A percentile compares a stretch with the other conserved stretches of the same genome.
phyloP scores from a whole-genome alignment of 2,113 vertebrate genomes.

The Anoura caudifer region DNA sequence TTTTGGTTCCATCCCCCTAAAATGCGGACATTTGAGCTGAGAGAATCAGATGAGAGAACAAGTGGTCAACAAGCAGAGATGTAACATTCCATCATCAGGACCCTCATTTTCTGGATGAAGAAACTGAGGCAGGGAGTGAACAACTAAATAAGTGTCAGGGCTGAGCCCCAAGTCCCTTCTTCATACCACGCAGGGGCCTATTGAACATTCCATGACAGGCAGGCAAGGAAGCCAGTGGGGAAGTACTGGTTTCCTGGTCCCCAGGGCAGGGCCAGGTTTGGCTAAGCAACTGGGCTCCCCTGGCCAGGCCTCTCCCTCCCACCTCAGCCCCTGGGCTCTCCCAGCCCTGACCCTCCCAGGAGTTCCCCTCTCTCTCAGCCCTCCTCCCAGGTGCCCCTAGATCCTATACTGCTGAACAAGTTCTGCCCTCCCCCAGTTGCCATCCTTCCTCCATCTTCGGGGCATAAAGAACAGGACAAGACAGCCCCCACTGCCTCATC shows the following conservation, averaged over 20 bases:
- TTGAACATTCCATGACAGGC: accelerated
- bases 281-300: neutral
- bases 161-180: neutral
- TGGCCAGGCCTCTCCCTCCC: neutral
- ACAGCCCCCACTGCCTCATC: neutral
- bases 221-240: neutral
- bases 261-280: accelerated
- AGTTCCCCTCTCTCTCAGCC: no score
- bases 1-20: neutral
- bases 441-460: neutral
- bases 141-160: neutral
- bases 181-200: neutral
- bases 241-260: neutral
- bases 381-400: neutral
- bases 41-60: neutral
- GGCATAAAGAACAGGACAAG: neutral
- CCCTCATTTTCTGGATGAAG: neutral
- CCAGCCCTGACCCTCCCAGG: neutral
- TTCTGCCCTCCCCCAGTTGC: neutral
- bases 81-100: neutral
- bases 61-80: neutral
- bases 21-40: neutral
- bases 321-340: neutral
- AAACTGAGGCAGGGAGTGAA: neutral
- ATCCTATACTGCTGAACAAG: accelerated